phyloP scores from a whole-genome alignment of 1,140 invertebrate species.

The Pomacea maculata region DNA sequence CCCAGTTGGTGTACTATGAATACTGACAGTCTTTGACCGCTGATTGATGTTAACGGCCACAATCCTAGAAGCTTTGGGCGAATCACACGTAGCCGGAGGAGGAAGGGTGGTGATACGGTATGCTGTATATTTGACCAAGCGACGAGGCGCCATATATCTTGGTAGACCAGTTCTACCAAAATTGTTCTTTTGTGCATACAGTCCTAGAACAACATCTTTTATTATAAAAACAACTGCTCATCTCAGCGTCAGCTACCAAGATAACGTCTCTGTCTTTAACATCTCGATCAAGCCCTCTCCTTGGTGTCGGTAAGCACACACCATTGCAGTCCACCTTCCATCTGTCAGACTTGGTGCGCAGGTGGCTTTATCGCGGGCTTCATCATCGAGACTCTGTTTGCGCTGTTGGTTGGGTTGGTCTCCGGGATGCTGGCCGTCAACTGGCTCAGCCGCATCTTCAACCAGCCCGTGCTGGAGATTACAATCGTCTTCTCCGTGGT shows the following conservation, averaged over 20 bases:
- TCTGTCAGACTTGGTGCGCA: background rate
- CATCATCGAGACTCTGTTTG: background rate
- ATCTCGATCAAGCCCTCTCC: background rate
- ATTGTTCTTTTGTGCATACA: background rate
- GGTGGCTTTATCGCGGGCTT: background rate
- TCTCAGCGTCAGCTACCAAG: background rate
- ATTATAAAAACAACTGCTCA: background rate
- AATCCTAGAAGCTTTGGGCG: too few relatives aligned
- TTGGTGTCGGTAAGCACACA: background rate
- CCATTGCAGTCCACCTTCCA: background rate
- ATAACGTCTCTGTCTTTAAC: background rate
- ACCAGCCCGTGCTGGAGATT: constrained; percentile 12
- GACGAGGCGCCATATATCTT: too few relatives aligned
- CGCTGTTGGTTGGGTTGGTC: background rate
- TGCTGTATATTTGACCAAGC: too few relatives aligned
- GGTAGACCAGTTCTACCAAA: too few relatives aligned
- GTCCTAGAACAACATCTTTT: background rate
- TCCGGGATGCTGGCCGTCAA: background rate
- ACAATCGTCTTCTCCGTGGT: constrained; percentile 13
- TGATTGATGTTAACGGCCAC: too few relatives aligned
- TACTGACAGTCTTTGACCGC: too few relatives aligned
- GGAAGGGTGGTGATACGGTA: too few relatives aligned
- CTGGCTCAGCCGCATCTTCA: constrained; percentile 18
- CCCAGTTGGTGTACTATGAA: too few relatives aligned
- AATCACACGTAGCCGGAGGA: too few relatives aligned